Base-by-base conservation (phyloP, 2,797 vertebrate genomes). In the Artibeus jamaicensis region DNA sequence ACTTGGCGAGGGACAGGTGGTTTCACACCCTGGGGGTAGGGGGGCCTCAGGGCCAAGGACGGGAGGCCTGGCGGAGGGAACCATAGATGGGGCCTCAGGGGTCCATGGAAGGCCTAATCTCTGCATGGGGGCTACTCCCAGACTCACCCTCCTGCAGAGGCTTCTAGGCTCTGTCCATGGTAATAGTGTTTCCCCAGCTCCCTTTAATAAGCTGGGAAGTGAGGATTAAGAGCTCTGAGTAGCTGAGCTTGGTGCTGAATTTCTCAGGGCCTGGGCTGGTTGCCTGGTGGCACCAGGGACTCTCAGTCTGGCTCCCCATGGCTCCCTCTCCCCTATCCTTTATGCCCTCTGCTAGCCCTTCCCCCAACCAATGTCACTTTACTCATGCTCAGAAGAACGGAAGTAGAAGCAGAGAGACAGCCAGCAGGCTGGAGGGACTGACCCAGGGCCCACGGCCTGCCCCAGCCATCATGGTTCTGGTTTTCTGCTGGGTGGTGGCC, bases 241-340 rank as follows among this genome's bases (percentile, higher is more conserved):
- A 97, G 97, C 97, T 98, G 97, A 97, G 93, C 95, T 98, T 97
- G 96, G 94, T 97, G 97, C 97, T 98, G 98, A 98, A 97, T 98
- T 46, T 96, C 97, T 77, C 29, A 0, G 93, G 92, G 68, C 88
- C 95, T 10, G 19, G 94, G 93, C 97, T 95, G 0, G 4, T 97
- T 26, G 14, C 96, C 90, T 96, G 96, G 97, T 1, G 53, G 97
- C 94, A 79, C 97, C 86, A 65, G 48, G 96, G 96, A 0, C 74
- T 97, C 97, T 97, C 95, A 93, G 96, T 91, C 97, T n/a, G 1
- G 86, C 89, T 96, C 93, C 93, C 89, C 1, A 39, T 74, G 3
- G 2, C 26, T 94, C 68, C 22, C 88, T 78, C 53, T 84, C 37
- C 29, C 16, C 10, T 22, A 15, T 9, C 32, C 53, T 85, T 76